These are phyloP conservation scores for Acanthoscelides obtectus DNA, from an alignment of 2,888 invertebrate species.

Conservation along the genomic window DNA sequence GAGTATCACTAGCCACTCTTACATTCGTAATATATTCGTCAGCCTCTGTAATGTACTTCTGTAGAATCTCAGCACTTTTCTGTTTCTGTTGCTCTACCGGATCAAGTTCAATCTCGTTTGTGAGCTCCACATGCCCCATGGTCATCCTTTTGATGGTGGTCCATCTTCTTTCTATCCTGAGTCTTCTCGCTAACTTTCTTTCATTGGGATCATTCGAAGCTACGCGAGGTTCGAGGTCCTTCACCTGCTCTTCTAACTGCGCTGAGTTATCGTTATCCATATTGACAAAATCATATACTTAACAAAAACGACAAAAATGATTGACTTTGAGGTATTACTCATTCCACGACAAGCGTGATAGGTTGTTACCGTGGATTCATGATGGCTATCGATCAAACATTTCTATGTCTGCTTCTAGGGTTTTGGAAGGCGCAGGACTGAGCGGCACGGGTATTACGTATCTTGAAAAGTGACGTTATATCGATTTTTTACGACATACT, in stretches of 20 bases:
- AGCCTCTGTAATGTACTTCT: conserved; percentile 62
- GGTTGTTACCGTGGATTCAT: neutral
- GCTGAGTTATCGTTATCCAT: neutral
- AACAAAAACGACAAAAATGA: neutral
- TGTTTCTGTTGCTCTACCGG: conserved; percentile 62
- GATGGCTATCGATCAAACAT: neutral
- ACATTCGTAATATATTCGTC: conserved; percentile 73
- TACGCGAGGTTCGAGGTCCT: conserved; percentile 34
- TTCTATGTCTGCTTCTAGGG: neutral
- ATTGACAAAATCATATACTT: neutral
- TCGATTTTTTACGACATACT: too few relatives aligned
- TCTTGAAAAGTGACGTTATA: too few relatives aligned
- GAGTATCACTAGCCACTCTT: conserved; percentile 68
- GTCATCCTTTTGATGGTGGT: conserved; percentile 43
- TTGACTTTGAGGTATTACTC: neutral
- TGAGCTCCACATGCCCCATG: conserved; percentile 11
- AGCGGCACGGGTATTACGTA: too few relatives aligned
- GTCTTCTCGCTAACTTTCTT: conserved; percentile 63
- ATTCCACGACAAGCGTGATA: neutral
- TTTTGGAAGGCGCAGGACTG: too few relatives aligned
- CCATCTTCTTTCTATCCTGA: conserved; percentile 61
- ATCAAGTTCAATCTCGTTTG: conserved; percentile 5
- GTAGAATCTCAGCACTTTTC: conserved; percentile 59
- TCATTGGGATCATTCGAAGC: conserved; percentile 63
- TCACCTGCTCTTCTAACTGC: neutral